Evolutionary conservation across 2,888 invertebrate genomes (phyloP), one percentile per base, ranked within the genome.

Genomic region (Prosopocoilus inquinatus): DNA sequence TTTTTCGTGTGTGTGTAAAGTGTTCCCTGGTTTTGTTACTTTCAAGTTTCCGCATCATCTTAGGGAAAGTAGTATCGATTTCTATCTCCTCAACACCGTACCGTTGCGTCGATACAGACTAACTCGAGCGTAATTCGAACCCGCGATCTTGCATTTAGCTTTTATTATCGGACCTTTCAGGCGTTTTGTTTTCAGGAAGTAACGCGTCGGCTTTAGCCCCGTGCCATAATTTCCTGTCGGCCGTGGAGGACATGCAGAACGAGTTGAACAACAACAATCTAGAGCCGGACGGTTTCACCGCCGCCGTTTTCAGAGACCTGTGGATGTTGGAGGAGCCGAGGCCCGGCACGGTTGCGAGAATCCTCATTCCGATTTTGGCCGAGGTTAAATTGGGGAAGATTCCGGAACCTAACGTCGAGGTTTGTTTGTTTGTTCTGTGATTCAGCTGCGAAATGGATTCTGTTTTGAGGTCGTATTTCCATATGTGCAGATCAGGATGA

Each of bases 321-420:
- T 87, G 90, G 1, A 81, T 83, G 50, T 80, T 90, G 60, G 87
- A 86, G 49, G 94, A 94, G 72, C 89, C 90, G 20, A 94, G 93
- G 77, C 94, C 95, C 2, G 91, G 89, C 8, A 83, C 89, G 1
- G 84, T 95, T 2, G 90, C 91, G 13, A 83, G 91, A 50, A 83
- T 89, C 59, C 77, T 95, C 16, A 78, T 90, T 65, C 93, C 94
- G 0, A 79, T 94, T 50, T 81, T 94, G 48, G 83, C 86, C 58
- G 81, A 84, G 44, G 86, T 88, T 4, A 84, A 87, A 16, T 80
- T 87, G 34, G 83, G 87, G 1, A 77, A 80, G 51, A 83, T 88
- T 63, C 89, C 89, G 0, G 81, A 81, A 58, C 87, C 88, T 7
- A 89, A 87, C 67, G 81, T 84, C 9, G 81, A 83, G 69, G 86